Percentiles rank a stretch among this genome's conserved stretches.
Conservation (phyloP, 2,888 invertebrate species). For the Apamea monoglypha region DNA sequence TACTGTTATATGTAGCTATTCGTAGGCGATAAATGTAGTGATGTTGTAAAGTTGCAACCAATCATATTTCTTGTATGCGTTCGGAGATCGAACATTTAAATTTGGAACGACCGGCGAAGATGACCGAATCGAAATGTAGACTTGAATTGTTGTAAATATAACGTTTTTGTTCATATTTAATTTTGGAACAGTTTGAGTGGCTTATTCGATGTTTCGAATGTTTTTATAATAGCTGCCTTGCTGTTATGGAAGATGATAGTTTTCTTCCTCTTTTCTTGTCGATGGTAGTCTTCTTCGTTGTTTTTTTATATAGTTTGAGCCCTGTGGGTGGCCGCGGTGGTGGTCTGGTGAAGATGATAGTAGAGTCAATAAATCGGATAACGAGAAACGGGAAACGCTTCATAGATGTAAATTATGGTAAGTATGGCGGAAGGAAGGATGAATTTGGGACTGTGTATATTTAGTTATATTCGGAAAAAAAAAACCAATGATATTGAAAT, state of each 20-base stretch:
- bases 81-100: slow-evolving; percentile 31
- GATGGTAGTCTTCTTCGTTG: too few species aligned
- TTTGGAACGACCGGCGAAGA: slow-evolving; percentile 33
- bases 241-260: too few species aligned
- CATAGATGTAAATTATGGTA: neutral
- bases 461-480: neutral
- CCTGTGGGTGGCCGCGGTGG: too few species aligned
- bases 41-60: slow-evolving; percentile 15
- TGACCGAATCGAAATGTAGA: slow-evolving; percentile 7
- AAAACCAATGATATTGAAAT: neutral
- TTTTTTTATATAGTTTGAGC: too few species aligned
- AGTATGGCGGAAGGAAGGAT: neutral
- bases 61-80: slow-evolving; percentile 18
- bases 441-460: neutral
- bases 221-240: neutral
- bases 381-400: neutral
- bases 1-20: slow-evolving; percentile 2
- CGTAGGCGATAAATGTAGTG: slow-evolving; percentile 11
- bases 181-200: slow-evolving; percentile 5
- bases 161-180: slow-evolving; percentile 4
- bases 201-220: neutral
- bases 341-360: too few species aligned
- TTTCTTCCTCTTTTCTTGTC: too few species aligned
- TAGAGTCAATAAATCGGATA: neutral
- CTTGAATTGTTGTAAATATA: neutral